These are phyloP conservation scores for Platysternon megacephalum DNA, from an alignment of 2,113 vertebrate species.

Conservation along the genomic window DNA sequence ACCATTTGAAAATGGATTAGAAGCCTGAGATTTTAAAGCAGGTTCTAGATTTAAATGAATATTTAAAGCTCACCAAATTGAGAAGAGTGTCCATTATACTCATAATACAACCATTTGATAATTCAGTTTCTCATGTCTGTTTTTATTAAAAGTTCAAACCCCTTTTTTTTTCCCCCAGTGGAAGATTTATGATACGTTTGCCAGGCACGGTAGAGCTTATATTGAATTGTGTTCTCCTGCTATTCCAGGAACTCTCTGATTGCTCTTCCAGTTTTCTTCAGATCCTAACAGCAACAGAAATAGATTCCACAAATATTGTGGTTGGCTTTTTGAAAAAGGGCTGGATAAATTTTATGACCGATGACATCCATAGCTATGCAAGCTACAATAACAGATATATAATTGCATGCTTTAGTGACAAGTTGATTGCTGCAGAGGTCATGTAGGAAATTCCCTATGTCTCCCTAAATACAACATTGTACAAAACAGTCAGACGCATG, in stretches of 20 bases:
- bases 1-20: conserved; percentile 55
- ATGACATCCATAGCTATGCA: not conserved
- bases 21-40: not conserved
- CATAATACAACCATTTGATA: conserved; percentile 19
- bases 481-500: fast-evolving
- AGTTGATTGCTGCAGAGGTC: fast-evolving
- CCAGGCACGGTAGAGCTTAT: conserved; percentile 31
- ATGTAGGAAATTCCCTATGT: fast-evolving
- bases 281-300: not conserved
- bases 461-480: fast-evolving
- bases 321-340: fast-evolving
- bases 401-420: not conserved
- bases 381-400: not conserved
- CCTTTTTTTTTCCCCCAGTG: not conserved
- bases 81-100: conserved; percentile 47
- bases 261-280: not conserved
- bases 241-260: not conserved
- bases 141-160: conserved; percentile 41
- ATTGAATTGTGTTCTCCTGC: conserved; percentile 11
- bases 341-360: not conserved
- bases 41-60: conserved; percentile 33
- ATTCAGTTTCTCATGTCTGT: conserved; percentile 41
- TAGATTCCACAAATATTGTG: fast-evolving
- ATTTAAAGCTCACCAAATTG: conserved; percentile 29
- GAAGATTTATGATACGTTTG: conserved; percentile 14